A percentile compares a stretch with the other conserved stretches of the same genome.
Conservation (phyloP, 2,113 vertebrate genomes). For the Xenopus borealis region DNA sequence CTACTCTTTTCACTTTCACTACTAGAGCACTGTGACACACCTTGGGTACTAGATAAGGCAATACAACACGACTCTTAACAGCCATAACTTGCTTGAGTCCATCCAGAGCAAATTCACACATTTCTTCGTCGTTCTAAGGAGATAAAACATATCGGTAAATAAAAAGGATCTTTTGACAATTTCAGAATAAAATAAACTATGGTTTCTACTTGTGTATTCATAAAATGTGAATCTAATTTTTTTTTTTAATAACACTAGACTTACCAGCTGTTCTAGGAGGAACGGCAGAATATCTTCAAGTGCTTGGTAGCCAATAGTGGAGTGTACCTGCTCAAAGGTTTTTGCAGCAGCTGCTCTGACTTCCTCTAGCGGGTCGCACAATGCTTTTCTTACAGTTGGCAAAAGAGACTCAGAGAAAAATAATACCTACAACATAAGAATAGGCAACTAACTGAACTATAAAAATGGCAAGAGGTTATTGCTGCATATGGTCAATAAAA, state of each 20-base stretch:
- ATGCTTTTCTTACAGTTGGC: conserved; percentile 90
- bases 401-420: conserved; percentile 94
- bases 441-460: neutral
- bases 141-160: no score
- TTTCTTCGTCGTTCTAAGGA: conserved; percentile 78
- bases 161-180: neutral
- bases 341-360: conserved; percentile 94
- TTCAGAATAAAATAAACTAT: no score
- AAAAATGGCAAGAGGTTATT: no score
- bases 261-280: conserved; percentile 91
- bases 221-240: no score
- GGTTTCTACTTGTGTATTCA: no score
- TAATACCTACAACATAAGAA: conserved; percentile 72
- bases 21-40: conserved; percentile 56
- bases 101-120: conserved; percentile 89
- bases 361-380: conserved; percentile 94
- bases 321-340: conserved; percentile 96
- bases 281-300: conserved; percentile 93
- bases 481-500: neutral
- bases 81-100: conserved; percentile 98
- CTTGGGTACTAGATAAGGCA: conserved; percentile 96
- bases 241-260: conserved; percentile 16
- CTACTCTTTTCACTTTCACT: no score
- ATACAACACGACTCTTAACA: conserved; percentile 94
- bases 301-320: conserved; percentile 95